Percentiles rank a stretch among this genome's conserved stretches.
phyloP scores from a whole-genome alignment of 2,888 invertebrate species.

The Euzophera pinguis region DNA sequence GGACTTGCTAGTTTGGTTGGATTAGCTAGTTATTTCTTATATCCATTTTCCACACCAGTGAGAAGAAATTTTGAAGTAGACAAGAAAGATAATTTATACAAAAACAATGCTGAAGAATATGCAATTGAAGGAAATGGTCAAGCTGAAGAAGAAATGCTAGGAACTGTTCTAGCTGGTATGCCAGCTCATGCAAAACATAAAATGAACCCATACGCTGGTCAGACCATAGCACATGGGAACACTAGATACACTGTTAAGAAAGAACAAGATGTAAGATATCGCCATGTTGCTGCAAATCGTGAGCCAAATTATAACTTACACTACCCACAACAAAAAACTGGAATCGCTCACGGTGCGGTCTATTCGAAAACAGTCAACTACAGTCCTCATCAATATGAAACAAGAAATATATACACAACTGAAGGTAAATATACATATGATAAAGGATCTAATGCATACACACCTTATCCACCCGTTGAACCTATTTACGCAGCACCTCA shows the following conservation, averaged over 20 bases:
- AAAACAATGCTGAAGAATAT: constrained; percentile 84
- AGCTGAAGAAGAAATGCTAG: constrained; percentile 87
- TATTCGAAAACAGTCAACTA: constrained; percentile 65
- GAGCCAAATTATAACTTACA: constrained; percentile 63
- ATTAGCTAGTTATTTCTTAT: constrained; percentile 87
- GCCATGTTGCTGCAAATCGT: constrained; percentile 61
- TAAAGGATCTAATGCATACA: constrained; percentile 48
- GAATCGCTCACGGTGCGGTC: constrained; percentile 69
- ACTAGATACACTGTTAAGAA: constrained; percentile 61
- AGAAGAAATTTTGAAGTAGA: constrained; percentile 84
- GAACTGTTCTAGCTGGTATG: constrained; percentile 87
- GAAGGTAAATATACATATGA: constrained; percentile 60
- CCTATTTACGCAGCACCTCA: constrained; percentile 69
- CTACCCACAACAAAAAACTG: constrained; percentile 72
- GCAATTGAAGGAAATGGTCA: constrained; percentile 83
- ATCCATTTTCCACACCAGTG: constrained; percentile 85
- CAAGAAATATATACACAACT: constrained; percentile 62
- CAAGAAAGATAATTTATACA: constrained; percentile 82
- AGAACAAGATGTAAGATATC: constrained; percentile 69
- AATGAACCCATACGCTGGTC: constrained; percentile 67
- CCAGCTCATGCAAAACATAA: constrained; percentile 72
- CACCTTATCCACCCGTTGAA: constrained; percentile 61
- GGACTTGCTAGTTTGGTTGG: constrained; percentile 87
- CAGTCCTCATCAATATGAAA: constrained; percentile 60
- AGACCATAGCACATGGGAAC: constrained; percentile 54